Conservation (phyloP, 2,888 invertebrate genomes). For the Drosophila nr. fundita region DNA sequence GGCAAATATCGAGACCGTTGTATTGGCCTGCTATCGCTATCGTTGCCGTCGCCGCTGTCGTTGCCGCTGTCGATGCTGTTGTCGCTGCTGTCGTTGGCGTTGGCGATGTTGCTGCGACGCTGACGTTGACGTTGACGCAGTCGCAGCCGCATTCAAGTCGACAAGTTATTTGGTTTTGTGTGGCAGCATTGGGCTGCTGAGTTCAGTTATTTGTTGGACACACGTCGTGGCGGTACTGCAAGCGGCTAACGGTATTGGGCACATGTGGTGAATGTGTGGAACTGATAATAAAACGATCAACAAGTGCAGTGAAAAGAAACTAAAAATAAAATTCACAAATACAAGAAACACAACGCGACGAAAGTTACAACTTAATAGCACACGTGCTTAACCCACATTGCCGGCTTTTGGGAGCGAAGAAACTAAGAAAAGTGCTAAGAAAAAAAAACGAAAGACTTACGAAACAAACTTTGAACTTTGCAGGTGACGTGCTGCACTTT, state of each 20-base stretch:
- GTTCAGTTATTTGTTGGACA: constrained; percentile 82
- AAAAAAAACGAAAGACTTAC: constrained; percentile 66
- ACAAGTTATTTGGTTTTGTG: constrained; percentile 78
- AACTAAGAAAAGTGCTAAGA: constrained; percentile 18
- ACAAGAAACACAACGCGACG: constrained; percentile 32
- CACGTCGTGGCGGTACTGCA: constrained; percentile 76
- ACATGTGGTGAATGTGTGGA: constrained; percentile 29
- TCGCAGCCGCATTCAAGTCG: constrained; percentile 42
- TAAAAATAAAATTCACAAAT: constrained; percentile 3
- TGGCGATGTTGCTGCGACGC: constrained; percentile 10
- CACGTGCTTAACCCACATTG: constrained; percentile 15
- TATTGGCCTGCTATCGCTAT: constrained; percentile 36
- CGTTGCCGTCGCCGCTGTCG: constrained; percentile 15
- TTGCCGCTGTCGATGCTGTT: constrained; percentile 12
- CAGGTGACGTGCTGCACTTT: constrained; percentile 37
- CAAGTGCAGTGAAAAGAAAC: constrained; percentile 43
- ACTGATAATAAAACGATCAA: constrained; percentile 22
- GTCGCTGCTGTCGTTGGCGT: constrained; percentile 28
- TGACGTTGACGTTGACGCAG: constrained; percentile 27
- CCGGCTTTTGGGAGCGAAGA: constrained; percentile 8
- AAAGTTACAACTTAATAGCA: constrained; percentile 32
- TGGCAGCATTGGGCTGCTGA: constrained; percentile 74
- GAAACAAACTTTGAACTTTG: constrained; percentile 58
- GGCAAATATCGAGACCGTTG: constrained; percentile 38
- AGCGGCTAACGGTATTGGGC: constrained; percentile 63